Conservation (phyloP, 2,888 invertebrate genomes). For the Digitonthophagus gazella region DNA sequence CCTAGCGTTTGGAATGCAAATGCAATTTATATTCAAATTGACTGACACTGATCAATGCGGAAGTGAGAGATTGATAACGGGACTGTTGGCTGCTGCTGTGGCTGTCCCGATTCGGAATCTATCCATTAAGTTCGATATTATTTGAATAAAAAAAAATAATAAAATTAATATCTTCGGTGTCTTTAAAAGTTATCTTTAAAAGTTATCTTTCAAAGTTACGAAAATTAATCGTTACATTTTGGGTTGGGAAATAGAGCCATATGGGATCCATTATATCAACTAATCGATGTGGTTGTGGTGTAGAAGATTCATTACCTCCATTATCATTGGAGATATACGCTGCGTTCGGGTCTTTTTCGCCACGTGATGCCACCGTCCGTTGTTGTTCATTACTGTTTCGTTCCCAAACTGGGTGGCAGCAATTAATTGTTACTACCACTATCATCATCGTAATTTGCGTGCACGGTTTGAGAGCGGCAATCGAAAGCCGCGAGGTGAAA, state of each 20-base stretch:
- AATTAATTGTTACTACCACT: neutral
- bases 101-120: neutral
- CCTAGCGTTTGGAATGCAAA: conserved; percentile 14
- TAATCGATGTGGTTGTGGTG: neutral
- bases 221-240: no score
- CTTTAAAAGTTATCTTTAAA: no score
- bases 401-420: neutral
- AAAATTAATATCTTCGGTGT: no score
- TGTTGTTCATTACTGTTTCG: neutral
- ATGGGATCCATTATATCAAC: neutral
- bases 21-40: conserved; percentile 24
- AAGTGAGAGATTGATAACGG: conserved; percentile 16
- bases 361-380: neutral
- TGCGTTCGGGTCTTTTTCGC: neutral
- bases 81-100: neutral
- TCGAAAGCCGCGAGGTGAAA: neutral
- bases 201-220: no score
- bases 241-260: neutral
- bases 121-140: no score
- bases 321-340: neutral
- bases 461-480: neutral
- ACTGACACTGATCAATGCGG: conserved; percentile 19
- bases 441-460: neutral
- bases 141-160: no score
- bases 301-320: neutral